Percentiles rank a stretch among this genome's conserved stretches.
Evolutionary conservation across 35 echinoderm and acorn worm species (phyloP).

Genomic region (Heliocidaris tuberculata): DNA sequence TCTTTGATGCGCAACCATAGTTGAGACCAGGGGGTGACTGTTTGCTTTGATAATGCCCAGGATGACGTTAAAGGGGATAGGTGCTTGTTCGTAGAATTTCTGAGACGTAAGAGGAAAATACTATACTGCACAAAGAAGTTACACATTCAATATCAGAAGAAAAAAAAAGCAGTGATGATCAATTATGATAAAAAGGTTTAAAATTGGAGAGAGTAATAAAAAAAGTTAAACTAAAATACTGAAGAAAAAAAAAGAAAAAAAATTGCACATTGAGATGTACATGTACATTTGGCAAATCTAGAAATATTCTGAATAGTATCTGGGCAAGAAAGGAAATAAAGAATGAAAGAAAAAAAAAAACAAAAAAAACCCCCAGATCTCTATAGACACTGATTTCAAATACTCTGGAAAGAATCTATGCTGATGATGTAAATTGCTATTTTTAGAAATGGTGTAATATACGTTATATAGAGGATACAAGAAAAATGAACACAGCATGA

Average conservation of each 20-base stretch:
- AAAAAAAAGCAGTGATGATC: neutral
- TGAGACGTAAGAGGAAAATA: neutral
- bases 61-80: neutral
- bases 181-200: neutral
- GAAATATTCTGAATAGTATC: too few relatives aligned
- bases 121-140: neutral
- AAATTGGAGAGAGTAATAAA: neutral
- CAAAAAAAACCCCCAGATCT: neutral
- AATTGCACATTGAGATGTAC: too few relatives aligned
- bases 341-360: neutral
- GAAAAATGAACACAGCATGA: neutral
- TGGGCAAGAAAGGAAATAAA: too few relatives aligned
- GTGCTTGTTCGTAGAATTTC: neutral
- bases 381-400: neutral
- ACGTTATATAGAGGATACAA: neutral
- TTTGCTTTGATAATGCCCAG: conserved; percentile 9
- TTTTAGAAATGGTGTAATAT: neutral
- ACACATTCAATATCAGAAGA: neutral
- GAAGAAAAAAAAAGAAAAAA: too few relatives aligned
- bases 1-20: neutral
- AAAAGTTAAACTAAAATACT: too few relatives aligned
- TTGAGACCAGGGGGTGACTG: neutral
- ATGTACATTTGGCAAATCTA: too few relatives aligned
- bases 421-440: neutral
- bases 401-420: neutral